These are phyloP conservation scores for Clarias fuscus DNA, from an alignment of 2,797 vertebrate species.

Conservation along the genomic window DNA sequence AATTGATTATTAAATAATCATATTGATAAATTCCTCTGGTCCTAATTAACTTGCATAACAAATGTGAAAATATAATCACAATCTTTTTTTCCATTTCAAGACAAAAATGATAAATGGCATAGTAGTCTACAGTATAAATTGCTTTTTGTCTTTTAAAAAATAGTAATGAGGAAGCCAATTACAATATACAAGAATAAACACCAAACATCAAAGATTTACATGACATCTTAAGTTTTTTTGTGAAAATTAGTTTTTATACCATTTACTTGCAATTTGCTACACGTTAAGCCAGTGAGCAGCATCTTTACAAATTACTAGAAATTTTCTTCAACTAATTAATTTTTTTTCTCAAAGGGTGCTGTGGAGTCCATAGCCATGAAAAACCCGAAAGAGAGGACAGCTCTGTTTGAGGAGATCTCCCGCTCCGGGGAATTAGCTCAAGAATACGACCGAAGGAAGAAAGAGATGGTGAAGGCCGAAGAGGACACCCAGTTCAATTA, in stretches of 20 bases:
- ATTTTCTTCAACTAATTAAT: neutral
- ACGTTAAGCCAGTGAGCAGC: neutral
- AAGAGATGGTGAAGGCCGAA: constrained; percentile 98
- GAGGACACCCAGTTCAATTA: constrained; percentile 98
- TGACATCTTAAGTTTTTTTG: neutral
- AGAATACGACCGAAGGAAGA: constrained; percentile 86
- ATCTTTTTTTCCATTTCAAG: neutral
- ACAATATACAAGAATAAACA: neutral
- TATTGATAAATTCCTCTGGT: neutral
- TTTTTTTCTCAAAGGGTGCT: constrained; percentile 74
- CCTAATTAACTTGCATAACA: neutral
- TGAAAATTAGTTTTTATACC: neutral
- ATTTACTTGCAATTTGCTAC: neutral
- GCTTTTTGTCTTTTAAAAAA: neutral
- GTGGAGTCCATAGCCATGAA: constrained; percentile 96
- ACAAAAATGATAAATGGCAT: neutral
- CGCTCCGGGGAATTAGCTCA: constrained; percentile 81
- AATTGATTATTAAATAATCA: neutral
- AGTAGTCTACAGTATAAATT: neutral
- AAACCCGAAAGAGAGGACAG: constrained; percentile 91
- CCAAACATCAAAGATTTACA: neutral
- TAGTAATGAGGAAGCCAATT: neutral
- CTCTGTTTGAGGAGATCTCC: constrained; percentile 94
- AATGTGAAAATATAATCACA: neutral
- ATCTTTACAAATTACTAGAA: neutral